Conservation (phyloP, 1,140 invertebrate species). For the Papilio xuthus region DNA sequence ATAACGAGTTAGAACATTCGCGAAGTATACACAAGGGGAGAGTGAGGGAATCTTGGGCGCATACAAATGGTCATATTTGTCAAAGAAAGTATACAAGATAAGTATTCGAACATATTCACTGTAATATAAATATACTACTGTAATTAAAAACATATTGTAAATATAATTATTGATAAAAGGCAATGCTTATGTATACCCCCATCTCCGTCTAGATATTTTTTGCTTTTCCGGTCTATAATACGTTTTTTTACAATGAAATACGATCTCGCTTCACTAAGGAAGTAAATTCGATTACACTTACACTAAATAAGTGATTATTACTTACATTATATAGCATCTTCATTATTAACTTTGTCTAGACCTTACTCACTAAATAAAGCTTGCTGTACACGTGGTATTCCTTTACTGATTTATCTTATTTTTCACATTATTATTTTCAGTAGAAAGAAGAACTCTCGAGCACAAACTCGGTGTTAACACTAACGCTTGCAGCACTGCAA, state of each 20-base stretch:
- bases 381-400: not conserved
- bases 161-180: too few species aligned
- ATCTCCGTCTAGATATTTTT: too few species aligned
- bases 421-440: not conserved
- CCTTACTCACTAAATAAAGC: not conserved
- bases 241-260: too few species aligned
- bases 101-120: not conserved
- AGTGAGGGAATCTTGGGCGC: not conserved
- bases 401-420: not conserved
- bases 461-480: not conserved
- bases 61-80: not conserved
- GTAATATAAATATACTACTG: not conserved
- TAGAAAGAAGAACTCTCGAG: not conserved
- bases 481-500: not conserved
- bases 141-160: too few species aligned
- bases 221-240: too few species aligned
- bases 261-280: not conserved
- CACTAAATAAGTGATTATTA: not conserved
- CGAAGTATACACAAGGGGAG: slow-evolving; percentile 31
- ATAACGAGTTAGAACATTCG: slow-evolving; percentile 45
- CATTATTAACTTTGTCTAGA: not conserved
- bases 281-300: not conserved
- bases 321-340: slow-evolving; percentile 7
- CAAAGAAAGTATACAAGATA: not conserved
- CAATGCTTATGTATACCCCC: too few species aligned